Base-by-base conservation (phyloP, 2,888 invertebrate species). In the Leptarthrus brevirostris region DNA sequence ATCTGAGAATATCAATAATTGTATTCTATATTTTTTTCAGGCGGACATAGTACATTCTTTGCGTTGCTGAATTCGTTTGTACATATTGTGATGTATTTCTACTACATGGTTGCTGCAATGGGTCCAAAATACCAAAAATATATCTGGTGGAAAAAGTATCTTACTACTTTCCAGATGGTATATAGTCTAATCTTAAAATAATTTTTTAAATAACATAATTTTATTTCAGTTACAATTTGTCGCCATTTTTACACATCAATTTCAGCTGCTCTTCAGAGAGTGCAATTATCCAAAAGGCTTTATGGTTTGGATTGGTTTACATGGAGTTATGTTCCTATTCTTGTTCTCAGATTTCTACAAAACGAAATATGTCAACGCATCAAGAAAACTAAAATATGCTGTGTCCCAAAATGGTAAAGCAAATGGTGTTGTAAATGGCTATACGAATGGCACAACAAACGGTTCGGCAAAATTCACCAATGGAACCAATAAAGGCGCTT, bases 131-230 rank as follows among this genome's bases (percentile, higher is more conserved):
- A 94, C 86, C 94, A 95, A 86, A 95, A 95, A 85, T 97, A 91
- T 85, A 92, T 97, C 80, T 97, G 97, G 97, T 98, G 97, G 97
- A 98, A 97, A 87, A 96, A 94, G 82, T 94, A 97, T 86, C 90
- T 98, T 80, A 97, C 97, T 74, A 91, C 92, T 78, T 92, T 97
- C 87, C 97, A 97, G 88, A 96, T 98, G 92, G 95, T 95, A 88
- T 86, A 61, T 26, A 16, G 61, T 53, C 0, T 30, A 44, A 14
- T 49, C 10, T 47, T 61, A 53, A 52, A 20, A n/a, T n/a, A n/a
- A 44, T 44, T 44, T 36, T 34, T 61, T 40, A 30, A 5, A 44
- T 72, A 16, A 47, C 44, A 8, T 71, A 20, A 30, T 76, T 74
- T 78, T 73, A 76, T 80, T 85, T 47, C 87, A 96, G 95, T 89